Percentiles rank a stretch among this genome's conserved stretches.
These are phyloP conservation scores for Vireo griseus DNA, from an alignment of 2,797 vertebrate genomes.

Conservation along the genomic window DNA sequence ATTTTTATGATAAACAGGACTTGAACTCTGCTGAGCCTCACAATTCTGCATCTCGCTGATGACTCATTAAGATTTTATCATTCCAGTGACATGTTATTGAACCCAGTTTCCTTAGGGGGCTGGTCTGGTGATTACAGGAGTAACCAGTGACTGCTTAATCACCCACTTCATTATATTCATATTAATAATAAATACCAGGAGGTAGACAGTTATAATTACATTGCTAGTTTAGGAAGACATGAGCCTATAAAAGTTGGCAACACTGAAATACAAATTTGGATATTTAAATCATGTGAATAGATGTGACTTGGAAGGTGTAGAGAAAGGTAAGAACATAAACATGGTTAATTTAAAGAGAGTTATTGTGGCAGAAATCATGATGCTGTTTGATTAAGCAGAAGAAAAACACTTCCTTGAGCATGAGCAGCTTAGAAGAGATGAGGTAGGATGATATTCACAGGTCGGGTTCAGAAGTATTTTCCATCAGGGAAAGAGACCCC, in stretches of 20 bases:
- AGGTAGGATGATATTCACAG: not conserved
- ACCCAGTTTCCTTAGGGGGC: slow-evolving; percentile 43
- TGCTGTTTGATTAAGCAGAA: not conserved
- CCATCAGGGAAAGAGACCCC: not conserved
- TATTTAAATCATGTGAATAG: not conserved
- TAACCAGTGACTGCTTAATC: slow-evolving; percentile 64
- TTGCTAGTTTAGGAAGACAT: slow-evolving; percentile 53
- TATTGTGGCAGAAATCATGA: not conserved
- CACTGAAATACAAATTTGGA: slow-evolving; percentile 35
- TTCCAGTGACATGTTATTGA: slow-evolving; percentile 60
- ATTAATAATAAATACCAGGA: slow-evolving; percentile 71
- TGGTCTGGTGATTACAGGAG: slow-evolving; percentile 52
- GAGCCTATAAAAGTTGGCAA: slow-evolving; percentile 1
- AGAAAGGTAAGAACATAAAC: not conserved
- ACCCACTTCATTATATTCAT: slow-evolving; percentile 66
- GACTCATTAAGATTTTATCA: slow-evolving; percentile 67
- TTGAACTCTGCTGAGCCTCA: slow-evolving; percentile 29
- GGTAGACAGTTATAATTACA: slow-evolving; percentile 56
- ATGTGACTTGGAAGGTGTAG: not conserved
- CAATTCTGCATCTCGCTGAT: not conserved
- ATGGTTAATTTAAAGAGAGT: not conserved
- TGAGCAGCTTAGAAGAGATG: not conserved
- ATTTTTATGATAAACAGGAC: slow-evolving; percentile 49
- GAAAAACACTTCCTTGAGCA: not conserved
- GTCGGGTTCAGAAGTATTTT: not conserved